These are phyloP conservation scores for Platanista minor DNA, from an alignment of 2,113 vertebrate genomes.

Conservation along the genomic window DNA sequence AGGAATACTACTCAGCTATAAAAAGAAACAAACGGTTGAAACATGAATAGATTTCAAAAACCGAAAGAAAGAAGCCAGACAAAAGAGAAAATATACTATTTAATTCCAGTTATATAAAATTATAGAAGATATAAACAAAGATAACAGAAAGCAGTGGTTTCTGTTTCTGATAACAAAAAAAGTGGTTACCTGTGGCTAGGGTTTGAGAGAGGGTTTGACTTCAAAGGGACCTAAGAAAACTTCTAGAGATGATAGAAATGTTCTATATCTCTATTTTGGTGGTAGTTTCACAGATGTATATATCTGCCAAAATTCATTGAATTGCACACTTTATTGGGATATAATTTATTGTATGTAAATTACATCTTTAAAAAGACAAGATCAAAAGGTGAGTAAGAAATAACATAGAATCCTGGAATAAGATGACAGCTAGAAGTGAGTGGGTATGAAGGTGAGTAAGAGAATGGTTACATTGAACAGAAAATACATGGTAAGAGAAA, in stretches of 20 bases:
- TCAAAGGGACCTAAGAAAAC: neutral
- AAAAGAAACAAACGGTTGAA: neutral
- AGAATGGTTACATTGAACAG: neutral
- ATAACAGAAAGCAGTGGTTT: neutral
- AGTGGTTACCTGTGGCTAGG: neutral
- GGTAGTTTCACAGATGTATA: neutral
- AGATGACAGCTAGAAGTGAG: neutral
- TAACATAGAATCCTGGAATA: neutral
- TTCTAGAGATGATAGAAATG: neutral
- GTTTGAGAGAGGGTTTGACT: neutral
- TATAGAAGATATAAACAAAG: neutral
- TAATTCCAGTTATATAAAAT: neutral
- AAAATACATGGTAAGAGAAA: neutral
- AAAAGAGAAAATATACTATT: neutral
- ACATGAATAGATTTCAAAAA: neutral
- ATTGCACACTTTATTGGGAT: neutral
- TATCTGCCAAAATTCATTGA: neutral
- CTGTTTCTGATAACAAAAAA: neutral
- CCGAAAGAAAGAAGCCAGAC: neutral
- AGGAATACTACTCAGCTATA: neutral
- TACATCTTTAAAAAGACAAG: neutral
- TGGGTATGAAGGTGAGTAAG: neutral
- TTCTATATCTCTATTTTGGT: neutral
- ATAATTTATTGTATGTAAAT: neutral
- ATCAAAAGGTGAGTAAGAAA: neutral